Evolutionary conservation across 2,797 vertebrate genomes (phyloP).

Genomic region (Cuculus canorus): DNA sequence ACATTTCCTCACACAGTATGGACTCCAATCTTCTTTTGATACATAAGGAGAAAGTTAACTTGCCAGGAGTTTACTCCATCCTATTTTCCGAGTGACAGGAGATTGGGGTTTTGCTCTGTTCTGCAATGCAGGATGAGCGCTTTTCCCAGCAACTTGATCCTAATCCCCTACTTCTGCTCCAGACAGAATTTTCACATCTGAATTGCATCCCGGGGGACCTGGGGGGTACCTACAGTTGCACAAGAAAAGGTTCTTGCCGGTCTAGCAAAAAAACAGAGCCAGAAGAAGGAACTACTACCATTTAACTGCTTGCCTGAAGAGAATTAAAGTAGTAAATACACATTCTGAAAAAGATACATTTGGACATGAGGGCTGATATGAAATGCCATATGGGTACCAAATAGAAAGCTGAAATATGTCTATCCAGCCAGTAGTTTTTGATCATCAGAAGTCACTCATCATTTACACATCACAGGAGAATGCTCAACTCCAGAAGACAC

Average conservation of each 20-base stretch:
- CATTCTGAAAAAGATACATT: background rate
- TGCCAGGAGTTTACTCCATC: background rate
- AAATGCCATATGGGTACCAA: constrained; percentile 2
- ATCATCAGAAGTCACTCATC: constrained; percentile 53
- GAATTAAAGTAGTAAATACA: background rate
- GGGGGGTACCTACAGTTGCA: background rate
- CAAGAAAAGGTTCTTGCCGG: background rate
- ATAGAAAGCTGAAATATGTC: constrained; percentile 25
- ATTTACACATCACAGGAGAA: constrained; percentile 66
- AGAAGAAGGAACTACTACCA: background rate
- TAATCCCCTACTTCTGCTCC: background rate
- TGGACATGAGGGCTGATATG: background rate
- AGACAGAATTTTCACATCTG: background rate
- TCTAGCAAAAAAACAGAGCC: background rate
- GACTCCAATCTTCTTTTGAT: background rate
- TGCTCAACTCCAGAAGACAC: constrained; percentile 51
- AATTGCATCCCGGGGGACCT: background rate
- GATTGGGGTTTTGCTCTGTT: background rate
- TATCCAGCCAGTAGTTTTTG: constrained; percentile 28
- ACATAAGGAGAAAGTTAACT: accelerated
- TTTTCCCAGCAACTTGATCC: background rate
- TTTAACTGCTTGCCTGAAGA: background rate
- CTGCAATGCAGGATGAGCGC: accelerated
- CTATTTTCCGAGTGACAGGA: accelerated
- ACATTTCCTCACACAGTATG: background rate